A percentile compares a stretch with the other conserved stretches of the same genome.
These are phyloP conservation scores for Argyra leucocephala DNA, from an alignment of 2,888 invertebrate species.

Conservation along the genomic window DNA sequence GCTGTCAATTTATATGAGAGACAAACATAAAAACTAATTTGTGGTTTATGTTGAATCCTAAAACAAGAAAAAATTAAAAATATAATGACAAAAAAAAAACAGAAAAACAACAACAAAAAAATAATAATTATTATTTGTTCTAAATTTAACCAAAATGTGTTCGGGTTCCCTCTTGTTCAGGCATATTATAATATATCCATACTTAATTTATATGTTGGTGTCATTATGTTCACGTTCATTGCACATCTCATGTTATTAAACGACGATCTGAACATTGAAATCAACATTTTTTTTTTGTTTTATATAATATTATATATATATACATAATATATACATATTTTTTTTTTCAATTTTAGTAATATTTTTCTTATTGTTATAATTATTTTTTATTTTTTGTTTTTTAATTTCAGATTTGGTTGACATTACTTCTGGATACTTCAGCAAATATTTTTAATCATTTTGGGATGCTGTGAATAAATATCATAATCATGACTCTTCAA, in stretches of 20 bases:
- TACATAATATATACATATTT: not conserved
- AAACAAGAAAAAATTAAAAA: not conserved
- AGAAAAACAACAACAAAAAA: not conserved
- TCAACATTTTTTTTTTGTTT: too few species aligned
- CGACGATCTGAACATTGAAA: too few species aligned
- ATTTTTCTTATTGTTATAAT: not conserved
- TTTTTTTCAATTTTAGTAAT: not conserved
- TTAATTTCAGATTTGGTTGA: not conserved
- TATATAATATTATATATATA: not conserved
- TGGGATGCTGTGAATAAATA: not conserved
- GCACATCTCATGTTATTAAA: not conserved
- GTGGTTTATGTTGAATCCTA: not conserved
- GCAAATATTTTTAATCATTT: not conserved
- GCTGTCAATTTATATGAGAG: not conserved
- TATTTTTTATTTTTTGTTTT: not conserved
- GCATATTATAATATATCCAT: not conserved
- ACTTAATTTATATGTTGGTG: not conserved
- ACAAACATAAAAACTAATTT: not conserved
- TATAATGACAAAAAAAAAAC: not conserved
- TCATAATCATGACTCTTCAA: too few species aligned
- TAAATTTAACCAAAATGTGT: conserved; percentile 3
- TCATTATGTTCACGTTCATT: not conserved
- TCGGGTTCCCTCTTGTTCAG: not conserved
- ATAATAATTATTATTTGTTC: not conserved
- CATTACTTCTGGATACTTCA: not conserved